Evolutionary conservation across 2,888 invertebrate genomes (phyloP).

Genomic region (Pherbina coryleti): DNA sequence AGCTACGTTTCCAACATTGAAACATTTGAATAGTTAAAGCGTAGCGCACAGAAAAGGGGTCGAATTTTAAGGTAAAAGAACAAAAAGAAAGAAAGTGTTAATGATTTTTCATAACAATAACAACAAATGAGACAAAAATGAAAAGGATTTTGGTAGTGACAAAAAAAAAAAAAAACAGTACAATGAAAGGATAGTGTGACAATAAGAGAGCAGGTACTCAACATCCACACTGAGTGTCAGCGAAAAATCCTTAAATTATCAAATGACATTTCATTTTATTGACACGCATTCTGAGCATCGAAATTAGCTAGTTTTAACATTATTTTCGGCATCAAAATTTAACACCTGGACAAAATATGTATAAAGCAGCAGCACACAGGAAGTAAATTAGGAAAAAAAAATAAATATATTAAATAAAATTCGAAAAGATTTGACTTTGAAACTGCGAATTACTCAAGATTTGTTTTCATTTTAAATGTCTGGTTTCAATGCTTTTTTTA

Average conservation of each 20-base stretch:
- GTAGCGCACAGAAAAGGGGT: background rate
- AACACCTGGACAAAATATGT: constrained; percentile 15
- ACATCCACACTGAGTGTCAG: background rate
- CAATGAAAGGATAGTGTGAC: background rate
- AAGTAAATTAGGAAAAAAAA: background rate
- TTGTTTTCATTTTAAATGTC: too few species aligned
- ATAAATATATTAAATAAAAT: background rate
- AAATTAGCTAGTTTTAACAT: background rate
- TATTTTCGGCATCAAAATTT: background rate
- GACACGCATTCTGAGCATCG: background rate
- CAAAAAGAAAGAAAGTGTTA: constrained; percentile 49
- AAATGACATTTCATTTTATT: constrained; percentile 44
- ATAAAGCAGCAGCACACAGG: background rate
- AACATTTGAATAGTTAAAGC: constrained; percentile 6
- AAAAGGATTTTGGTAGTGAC: background rate
- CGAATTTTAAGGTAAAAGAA: background rate
- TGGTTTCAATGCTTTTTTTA: too few species aligned
- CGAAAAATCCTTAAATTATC: background rate
- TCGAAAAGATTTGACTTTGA: too few species aligned
- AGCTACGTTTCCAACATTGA: background rate
- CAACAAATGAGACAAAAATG: background rate
- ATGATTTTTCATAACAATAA: constrained; percentile 44
- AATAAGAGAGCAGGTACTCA: background rate
- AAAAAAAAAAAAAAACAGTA: background rate
- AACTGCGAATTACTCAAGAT: too few species aligned